These are phyloP conservation scores for Pristionchus japonicus DNA, from an alignment of 2,888 invertebrate genomes.

Conservation along the genomic window DNA sequence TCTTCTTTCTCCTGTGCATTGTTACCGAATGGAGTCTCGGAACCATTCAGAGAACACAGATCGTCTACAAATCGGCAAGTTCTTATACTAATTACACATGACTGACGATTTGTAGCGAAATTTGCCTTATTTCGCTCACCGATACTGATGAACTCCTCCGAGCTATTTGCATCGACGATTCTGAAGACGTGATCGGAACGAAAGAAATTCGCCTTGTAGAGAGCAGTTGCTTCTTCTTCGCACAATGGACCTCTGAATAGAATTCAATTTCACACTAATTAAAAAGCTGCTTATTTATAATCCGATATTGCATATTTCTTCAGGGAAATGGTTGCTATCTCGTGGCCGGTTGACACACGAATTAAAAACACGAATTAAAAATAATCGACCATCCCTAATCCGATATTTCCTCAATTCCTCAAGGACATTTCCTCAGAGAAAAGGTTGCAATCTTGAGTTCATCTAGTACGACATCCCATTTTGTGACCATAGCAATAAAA, in stretches of 20 bases:
- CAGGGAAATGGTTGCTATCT: too few species aligned
- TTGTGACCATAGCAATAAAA: too few species aligned
- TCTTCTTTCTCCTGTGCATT: neutral
- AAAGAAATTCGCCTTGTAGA: neutral
- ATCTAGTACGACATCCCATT: neutral
- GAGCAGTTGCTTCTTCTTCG: neutral
- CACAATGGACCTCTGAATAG: neutral
- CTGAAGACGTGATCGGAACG: neutral
- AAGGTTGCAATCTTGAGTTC: neutral
- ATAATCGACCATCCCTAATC: too few species aligned
- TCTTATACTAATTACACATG: too few species aligned
- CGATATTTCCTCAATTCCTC: too few species aligned
- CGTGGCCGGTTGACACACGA: too few species aligned
- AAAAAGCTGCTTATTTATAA: neutral
- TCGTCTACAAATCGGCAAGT: neutral
- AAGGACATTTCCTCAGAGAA: neutral
- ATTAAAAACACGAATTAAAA: too few species aligned
- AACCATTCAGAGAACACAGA: neutral
- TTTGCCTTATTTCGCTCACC: neutral
- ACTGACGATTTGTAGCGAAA: neutral
- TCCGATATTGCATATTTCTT: too few species aligned
- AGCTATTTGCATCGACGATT: too few species aligned
- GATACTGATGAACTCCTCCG: neutral
- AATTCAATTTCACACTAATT: neutral
- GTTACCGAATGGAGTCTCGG: neutral